phyloP scores from a whole-genome alignment of 2,888 invertebrate genomes.

The Polia nebulosa region DNA sequence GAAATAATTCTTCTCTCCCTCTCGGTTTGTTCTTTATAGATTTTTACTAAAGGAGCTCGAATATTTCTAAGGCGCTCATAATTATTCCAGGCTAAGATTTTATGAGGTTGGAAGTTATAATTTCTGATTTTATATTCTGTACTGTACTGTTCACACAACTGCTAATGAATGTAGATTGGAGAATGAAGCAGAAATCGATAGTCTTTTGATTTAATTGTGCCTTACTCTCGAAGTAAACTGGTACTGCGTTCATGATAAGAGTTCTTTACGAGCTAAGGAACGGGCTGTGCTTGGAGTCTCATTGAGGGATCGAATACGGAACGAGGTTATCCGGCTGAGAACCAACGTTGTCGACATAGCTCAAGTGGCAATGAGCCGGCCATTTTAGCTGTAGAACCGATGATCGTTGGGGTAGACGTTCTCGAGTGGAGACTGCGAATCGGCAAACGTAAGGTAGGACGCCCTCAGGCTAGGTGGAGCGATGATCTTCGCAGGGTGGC shows the following conservation, averaged over 20 bases:
- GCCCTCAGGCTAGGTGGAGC: too few species aligned
- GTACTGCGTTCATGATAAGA: neutral
- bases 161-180: constrained; percentile 35
- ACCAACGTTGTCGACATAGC: too few species aligned
- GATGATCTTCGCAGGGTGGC: too few species aligned
- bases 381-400: too few species aligned
- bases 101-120: constrained; percentile 33
- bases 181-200: constrained; percentile 28
- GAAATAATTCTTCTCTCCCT: constrained; percentile 42
- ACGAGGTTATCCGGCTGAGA: too few species aligned
- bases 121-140: constrained; percentile 41
- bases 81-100: constrained; percentile 24
- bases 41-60: constrained; percentile 2
- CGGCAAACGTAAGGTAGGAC: too few species aligned
- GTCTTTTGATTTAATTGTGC: neutral
- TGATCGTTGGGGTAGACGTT: too few species aligned
- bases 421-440: too few species aligned
- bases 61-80: constrained; percentile 33
- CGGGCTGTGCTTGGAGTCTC: too few species aligned
- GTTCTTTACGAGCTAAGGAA: too few species aligned
- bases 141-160: constrained; percentile 20
- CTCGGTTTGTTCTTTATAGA: constrained; percentile 11
- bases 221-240: neutral
- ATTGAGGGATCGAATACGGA: too few species aligned
- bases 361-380: too few species aligned